Conservation (phyloP, 2,797 vertebrate species). For the Anguilla megastoma region DNA sequence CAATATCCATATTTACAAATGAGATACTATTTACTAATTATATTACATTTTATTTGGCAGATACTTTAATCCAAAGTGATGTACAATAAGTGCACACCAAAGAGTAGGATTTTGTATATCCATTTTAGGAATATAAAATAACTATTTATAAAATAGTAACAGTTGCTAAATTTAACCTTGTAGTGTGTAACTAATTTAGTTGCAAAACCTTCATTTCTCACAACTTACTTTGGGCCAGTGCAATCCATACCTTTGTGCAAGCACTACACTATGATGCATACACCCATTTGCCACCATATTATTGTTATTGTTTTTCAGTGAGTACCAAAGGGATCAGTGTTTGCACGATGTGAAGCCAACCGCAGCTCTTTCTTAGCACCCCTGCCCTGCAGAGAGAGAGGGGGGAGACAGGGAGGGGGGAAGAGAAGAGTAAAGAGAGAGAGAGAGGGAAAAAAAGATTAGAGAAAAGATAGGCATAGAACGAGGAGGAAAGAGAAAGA, state of each 20-base stretch:
- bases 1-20: neutral
- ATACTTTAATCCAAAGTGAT: no score
- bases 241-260: neutral
- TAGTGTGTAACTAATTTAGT: neutral
- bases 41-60: no score
- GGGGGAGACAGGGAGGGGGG: conserved; percentile 15
- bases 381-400: conserved; percentile 23
- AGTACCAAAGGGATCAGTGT: neutral
- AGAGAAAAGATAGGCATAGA: neutral
- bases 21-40: neutral
- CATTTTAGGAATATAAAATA: neutral
- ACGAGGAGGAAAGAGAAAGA: neutral
- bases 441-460: neutral
- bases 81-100: neutral
- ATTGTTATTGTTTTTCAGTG: neutral
- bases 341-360: neutral
- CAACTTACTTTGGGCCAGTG: neutral
- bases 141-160: neutral
- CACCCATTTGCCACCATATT: neutral
- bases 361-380: neutral
- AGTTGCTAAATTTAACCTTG: neutral
- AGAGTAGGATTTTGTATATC: neutral
- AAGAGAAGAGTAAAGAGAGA: conserved; percentile 21
- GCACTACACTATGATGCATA: neutral
- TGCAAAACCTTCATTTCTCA: neutral